Evolutionary conservation across 2,113 vertebrate genomes (phyloP).

Genomic region (Garra rufa): DNA sequence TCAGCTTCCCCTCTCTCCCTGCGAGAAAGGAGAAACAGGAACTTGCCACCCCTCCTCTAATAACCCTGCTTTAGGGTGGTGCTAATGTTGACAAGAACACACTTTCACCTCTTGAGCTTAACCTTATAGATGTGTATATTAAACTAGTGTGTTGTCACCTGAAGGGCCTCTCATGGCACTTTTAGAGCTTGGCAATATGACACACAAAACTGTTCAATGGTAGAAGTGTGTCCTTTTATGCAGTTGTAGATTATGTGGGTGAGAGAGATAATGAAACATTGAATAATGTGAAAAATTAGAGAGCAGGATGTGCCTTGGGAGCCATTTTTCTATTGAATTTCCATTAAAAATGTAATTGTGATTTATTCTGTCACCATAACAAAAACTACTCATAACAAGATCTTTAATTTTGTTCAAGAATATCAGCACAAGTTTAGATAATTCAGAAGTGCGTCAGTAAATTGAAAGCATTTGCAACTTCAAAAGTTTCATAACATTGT

Average conservation of each 20-base stretch:
- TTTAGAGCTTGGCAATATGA: not conserved
- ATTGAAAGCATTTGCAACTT: not conserved
- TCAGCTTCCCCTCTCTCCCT: conserved; percentile 33
- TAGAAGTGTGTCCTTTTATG: not conserved
- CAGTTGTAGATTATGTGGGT: not conserved
- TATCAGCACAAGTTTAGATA: not conserved
- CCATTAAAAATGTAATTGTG: not conserved
- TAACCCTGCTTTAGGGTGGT: conserved; percentile 14
- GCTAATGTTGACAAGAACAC: conserved; percentile 35
- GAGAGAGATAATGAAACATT: not conserved
- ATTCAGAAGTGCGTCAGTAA: not conserved
- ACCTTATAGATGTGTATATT: not conserved
- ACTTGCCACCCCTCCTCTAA: conserved; percentile 13
- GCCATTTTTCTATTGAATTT: not conserved
- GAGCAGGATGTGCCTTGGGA: not conserved
- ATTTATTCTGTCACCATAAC: not conserved
- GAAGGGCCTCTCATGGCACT: not conserved
- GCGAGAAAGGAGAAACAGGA: conserved; percentile 27
- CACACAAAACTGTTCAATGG: not conserved
- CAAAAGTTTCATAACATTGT: not conserved
- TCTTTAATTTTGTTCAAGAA: not conserved
- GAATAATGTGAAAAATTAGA: not conserved
- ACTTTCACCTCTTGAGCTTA: conserved; percentile 6
- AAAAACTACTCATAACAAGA: not conserved
- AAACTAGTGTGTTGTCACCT: not conserved